Percentiles rank a stretch among this genome's conserved stretches.
These are phyloP conservation scores for Caenorhabditis parvicauda DNA, from an alignment of 2,888 invertebrate genomes.

Conservation along the genomic window DNA sequence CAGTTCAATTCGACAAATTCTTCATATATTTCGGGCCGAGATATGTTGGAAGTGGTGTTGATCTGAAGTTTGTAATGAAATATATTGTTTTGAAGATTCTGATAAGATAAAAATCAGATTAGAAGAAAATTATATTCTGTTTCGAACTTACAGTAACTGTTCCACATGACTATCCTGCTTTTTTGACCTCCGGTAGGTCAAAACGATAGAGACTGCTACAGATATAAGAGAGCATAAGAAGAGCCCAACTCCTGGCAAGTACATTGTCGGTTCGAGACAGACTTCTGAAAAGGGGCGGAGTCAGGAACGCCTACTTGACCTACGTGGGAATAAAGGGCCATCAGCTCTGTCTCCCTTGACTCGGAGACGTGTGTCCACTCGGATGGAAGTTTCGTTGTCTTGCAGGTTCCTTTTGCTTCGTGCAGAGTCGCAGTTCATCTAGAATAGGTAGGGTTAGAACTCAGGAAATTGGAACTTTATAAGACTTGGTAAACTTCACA, in stretches of 20 bases:
- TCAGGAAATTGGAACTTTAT: too few species aligned
- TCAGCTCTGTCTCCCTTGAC: slow-evolving; percentile 21
- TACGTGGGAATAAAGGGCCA: slow-evolving; percentile 15
- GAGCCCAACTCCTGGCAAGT: slow-evolving; percentile 13
- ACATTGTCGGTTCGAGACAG: slow-evolving; percentile 22
- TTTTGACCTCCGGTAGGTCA: slow-evolving; percentile 10
- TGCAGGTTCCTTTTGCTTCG: background rate
- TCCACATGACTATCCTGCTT: slow-evolving; percentile 17
- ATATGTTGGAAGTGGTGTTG: background rate
- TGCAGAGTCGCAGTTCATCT: slow-evolving; percentile 9
- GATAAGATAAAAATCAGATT: background rate
- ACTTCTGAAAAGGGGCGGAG: slow-evolving; percentile 13
- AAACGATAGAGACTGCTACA: slow-evolving; percentile 15
- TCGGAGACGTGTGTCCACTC: slow-evolving; percentile 21
- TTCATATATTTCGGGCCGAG: slow-evolving; percentile 4
- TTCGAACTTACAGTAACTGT: slow-evolving; percentile 15
- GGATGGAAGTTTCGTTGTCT: slow-evolving; percentile 14
- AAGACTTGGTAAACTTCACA: too few species aligned
- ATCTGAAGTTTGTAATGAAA: background rate
- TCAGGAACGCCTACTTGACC: background rate
- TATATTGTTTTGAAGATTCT: background rate
- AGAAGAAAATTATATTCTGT: background rate
- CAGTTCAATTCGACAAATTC: background rate
- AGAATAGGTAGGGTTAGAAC: too few species aligned
- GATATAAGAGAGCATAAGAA: slow-evolving; percentile 15